Percentiles rank a stretch among this genome's conserved stretches.
phyloP scores from a whole-genome alignment of 2,888 invertebrate species.

The Scaptomyza flava region DNA sequence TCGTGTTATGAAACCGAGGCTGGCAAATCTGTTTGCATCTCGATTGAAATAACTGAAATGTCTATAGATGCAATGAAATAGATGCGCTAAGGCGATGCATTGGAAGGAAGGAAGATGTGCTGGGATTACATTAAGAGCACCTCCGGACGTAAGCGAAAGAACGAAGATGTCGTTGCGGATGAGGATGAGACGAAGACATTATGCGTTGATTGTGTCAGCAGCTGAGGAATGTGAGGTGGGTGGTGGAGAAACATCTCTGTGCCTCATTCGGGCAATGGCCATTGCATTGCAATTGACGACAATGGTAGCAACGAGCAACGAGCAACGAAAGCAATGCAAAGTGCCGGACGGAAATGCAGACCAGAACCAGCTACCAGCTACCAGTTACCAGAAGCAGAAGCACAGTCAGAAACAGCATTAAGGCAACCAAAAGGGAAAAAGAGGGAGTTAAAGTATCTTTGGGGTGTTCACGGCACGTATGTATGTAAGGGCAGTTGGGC shows the following conservation, averaged over 20 bases:
- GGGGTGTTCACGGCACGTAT: background rate
- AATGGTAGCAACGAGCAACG: conserved; percentile 44
- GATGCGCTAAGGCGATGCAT: conserved; percentile 19
- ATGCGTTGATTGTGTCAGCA: conserved; percentile 49
- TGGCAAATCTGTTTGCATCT: conserved; percentile 15
- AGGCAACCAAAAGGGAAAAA: background rate
- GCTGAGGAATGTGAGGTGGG: background rate
- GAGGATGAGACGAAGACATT: conserved; percentile 54
- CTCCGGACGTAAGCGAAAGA: conserved; percentile 10
- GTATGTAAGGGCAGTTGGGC: conserved; percentile 29
- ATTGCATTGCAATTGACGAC: conserved; percentile 69
- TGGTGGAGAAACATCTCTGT: conserved; percentile 6
- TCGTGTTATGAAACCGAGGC: background rate
- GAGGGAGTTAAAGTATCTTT: background rate
- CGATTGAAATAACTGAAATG: conserved; percentile 36
- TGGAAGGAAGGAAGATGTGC: conserved; percentile 7
- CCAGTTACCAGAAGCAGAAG: background rate
- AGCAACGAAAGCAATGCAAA: conserved; percentile 53
- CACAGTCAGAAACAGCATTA: background rate
- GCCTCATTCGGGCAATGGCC: conserved; percentile 37
- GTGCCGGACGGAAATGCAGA: conserved; percentile 68
- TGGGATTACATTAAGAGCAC: conserved; percentile 25
- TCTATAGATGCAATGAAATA: conserved; percentile 20
- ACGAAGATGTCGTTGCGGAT: conserved; percentile 28
- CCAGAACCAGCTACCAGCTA: conserved; percentile 36